These are phyloP conservation scores for Halichoeres trimaculatus DNA, from an alignment of 2,113 vertebrate genomes.

Conservation along the genomic window DNA sequence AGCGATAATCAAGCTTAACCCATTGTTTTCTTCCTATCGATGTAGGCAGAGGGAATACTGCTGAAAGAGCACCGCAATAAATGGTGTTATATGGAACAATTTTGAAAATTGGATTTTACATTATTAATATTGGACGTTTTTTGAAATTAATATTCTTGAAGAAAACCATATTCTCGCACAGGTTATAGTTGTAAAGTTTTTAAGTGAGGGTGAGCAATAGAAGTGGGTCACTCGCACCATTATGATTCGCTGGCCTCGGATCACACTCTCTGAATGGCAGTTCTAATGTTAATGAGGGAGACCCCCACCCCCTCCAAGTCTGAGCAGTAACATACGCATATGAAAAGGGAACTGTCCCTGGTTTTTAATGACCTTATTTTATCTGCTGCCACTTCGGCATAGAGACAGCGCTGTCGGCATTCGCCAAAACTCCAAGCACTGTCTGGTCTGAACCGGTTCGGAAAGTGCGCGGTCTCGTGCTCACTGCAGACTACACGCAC, in stretches of 20 bases:
- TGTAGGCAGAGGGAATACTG: no score
- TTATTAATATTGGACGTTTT: no score
- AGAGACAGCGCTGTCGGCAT: constrained; percentile 62
- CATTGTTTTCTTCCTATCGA: no score
- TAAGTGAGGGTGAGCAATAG: background rate
- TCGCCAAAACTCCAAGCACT: constrained; percentile 67
- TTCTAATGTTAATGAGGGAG: background rate
- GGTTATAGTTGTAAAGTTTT: background rate
- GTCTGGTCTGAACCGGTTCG: constrained; percentile 88
- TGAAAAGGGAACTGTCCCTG: background rate
- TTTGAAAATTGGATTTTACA: no score
- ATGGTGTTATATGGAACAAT: no score
- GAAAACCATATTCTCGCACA: no score
- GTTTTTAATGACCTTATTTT: constrained; percentile 17
- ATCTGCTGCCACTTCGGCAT: constrained; percentile 66
- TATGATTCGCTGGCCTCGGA: constrained; percentile 1
- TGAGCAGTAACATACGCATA: no score
- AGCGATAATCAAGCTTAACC: no score
- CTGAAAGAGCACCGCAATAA: no score
- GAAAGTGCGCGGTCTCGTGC: constrained; percentile 75
- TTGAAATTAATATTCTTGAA: no score
- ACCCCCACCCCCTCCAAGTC: background rate
- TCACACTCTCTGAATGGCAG: background rate
- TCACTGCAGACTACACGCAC: constrained; percentile 64
- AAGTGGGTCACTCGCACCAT: constrained; percentile 63